Base-by-base conservation (phyloP, 2,113 vertebrate genomes). In the Sorex fumeus region DNA sequence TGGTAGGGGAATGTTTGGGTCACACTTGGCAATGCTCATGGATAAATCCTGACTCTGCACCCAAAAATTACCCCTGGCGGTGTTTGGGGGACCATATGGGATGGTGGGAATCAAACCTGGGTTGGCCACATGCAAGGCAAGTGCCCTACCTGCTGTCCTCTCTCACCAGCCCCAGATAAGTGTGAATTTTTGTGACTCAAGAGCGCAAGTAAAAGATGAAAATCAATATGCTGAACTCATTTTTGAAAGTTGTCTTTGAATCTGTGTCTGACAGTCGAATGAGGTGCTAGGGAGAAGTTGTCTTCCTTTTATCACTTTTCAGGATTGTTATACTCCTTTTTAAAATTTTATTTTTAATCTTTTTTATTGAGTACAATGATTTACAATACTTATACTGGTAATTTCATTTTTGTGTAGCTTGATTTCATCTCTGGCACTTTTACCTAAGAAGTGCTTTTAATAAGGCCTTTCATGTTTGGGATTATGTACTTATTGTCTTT, bases 181-280 rank as follows among this genome's bases (percentile, higher is more conserved):
- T 40, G 40, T 40, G 7, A 40, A 3, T 43, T 93, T 91, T 71
- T 87, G 21, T 88, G 27, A 77, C 11, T 72, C 71, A 86, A 77
- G 21, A 71, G 57, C 25, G 5, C 79, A 75, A 23, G 50, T 84
- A 88, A 60, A 53, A 84, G 27, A 60, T 78, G 75, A 89, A 84
- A 78, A 19, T 15, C 69, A 64, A 19, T 74, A 71, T 77, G 2
- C 9, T 43, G 19, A 57, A 74, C 4, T 60, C 6, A 1, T 92
- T 91, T 66, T 85, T 53, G 32, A 84, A 88, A 57, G 36, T 11
- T 53, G 28, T 60, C 50, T 83, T 71, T 88, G 79, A 81, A n/a
- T 28, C 8, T 0, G 13, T 9, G 19, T 7, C 1, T 23, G 18
- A 64, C 27, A 72, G 12, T 6, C 3, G 40, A 30, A 15, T 64